Conservation (phyloP, 2,888 invertebrate genomes). For the Eustalomyia histrio region DNA sequence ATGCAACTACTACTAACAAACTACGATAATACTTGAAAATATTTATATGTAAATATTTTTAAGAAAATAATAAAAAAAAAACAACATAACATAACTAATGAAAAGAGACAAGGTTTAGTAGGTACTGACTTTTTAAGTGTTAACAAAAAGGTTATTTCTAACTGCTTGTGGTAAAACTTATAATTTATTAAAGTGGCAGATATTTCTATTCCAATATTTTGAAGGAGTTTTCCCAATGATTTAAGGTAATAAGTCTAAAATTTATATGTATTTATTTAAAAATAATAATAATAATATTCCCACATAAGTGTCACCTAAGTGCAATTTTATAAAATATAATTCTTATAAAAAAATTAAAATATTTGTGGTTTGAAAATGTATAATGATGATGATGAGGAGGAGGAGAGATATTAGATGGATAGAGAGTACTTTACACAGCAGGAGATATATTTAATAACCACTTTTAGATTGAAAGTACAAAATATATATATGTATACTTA, state of each 20-base stretch:
- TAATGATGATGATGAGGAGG: background rate
- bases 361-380: background rate
- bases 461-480: background rate
- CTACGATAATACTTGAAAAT: background rate
- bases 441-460: background rate
- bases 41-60: background rate
- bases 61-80: background rate
- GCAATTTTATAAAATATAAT: background rate
- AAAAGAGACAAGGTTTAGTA: slow-evolving; percentile 47
- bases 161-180: slow-evolving; percentile 24
- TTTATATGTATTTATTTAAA: background rate
- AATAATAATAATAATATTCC: background rate
- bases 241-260: background rate
- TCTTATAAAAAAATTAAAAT: background rate
- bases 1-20: too few species aligned
- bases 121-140: slow-evolving; percentile 32
- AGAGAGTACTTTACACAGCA: background rate
- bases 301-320: background rate
- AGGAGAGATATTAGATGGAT: background rate
- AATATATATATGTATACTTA: too few species aligned
- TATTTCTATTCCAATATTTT: too few species aligned
- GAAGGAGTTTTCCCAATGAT: too few species aligned
- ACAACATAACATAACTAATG: too few species aligned
- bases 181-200: background rate
- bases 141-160: slow-evolving; percentile 4